Base-by-base conservation (phyloP, 2,797 vertebrate genomes). In the Epinephelus awoara region DNA sequence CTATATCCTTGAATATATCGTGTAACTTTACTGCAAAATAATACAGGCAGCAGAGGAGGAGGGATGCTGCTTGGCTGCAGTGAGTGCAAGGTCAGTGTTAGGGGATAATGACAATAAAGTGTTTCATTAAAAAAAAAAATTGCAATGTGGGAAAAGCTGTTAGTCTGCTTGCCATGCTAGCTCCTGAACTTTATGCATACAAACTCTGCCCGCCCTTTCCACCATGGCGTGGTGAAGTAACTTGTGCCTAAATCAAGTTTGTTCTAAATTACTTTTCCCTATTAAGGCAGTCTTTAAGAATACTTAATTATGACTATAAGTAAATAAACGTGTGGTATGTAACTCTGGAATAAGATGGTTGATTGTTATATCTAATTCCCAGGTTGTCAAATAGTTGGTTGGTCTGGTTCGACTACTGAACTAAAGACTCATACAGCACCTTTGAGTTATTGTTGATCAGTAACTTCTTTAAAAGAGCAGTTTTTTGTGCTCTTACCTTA, bases 11-110 rank as follows among this genome's bases (percentile, higher is more conserved):
- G 66, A 63, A 74, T 64, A 49, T 61, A 17, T 67, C 44, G 27
- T 79, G 9, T 23, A 69, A 55, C 10, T 38, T 56, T 13, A 50
- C 57, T 83, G 76, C 62, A 74, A 75, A 72, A 68, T 23, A 80
- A 61, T 38, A 38, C 54, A 72, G 9, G 17, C 58, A 44, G 79
- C 67, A 27, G 67, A 75, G 62, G 63, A 46, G 46, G 14, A 61
- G 25, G 11, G 46, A 27, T 52, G 56, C 62, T 62, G 65, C 56
- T 47, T 38, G 40, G 57, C 34, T 72, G 55, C 58, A 64, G 66
- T 21, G 15, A 51, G 27, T 67, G 29, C 51, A 54, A 82, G 57
- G 67, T 75, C 34, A 44, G 49, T 34, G 34, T 67, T 55, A 23
- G 42, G 72, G 66, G 67, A 67, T 64, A 58, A 73, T 66, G 52